Base-by-base conservation (phyloP, 2,113 vertebrate genomes). In the Girardinichthys multiradiatus region DNA sequence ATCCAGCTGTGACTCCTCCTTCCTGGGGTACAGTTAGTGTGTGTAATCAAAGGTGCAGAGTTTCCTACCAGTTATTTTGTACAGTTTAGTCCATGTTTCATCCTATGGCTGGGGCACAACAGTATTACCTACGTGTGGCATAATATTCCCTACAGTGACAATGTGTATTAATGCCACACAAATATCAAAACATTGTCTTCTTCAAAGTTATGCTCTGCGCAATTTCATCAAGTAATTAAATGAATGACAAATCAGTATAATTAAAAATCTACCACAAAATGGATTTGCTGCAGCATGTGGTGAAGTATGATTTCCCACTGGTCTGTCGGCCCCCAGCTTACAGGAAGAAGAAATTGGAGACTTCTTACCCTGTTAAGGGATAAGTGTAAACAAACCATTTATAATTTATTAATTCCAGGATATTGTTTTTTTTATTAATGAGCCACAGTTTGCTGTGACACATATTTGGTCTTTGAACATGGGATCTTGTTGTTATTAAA, bases 231-330 rank as follows among this genome's bases (percentile, higher is more conserved):
- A 17, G 64, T 76, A 85, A 79, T 84, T 76, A 84, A 86, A 62
- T 13, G 80, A 87, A 82, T 64, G 37, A 86, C 28, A 14, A 84
- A 75, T 79, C 63, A 61, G 33, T 76, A 62, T 87, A 77, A 89
- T 89, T 90, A 86, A 77, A 90, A 87, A 74, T 77, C 42, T 77
- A 77, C 64, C 70, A 64, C 65, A 73, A 72, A 86, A 89, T 89
- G 27, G n/a, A 85, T 90, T 82, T 57, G 24, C 54, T 37, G 66
- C 57, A 77, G 45, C 30, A 61, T 72, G 67, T 75, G 68, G 51
- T 33, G 69, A 66, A 67, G 70, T 76, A 13, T 74, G 77, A 89
- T 87, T 89, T 86, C 85, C 83, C 82, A 59, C 51, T 67, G 80
- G 74, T 65, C 68, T 72, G 54, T 0, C 1, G 58, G 33, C 26